phyloP scores from a whole-genome alignment of 2,113 vertebrate species.

The Bubo blakistoni region DNA sequence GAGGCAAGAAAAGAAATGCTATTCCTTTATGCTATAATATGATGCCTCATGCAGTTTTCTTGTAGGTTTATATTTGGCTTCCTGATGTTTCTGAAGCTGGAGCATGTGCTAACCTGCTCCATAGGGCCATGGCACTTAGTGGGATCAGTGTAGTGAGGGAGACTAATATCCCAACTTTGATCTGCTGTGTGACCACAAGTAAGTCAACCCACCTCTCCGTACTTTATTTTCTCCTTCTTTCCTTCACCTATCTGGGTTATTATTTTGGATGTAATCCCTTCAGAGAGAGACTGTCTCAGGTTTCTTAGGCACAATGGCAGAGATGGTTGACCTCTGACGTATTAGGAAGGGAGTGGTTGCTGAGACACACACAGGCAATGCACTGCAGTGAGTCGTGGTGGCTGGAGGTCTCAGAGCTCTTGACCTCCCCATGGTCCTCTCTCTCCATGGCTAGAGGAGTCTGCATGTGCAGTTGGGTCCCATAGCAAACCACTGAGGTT shows the following conservation, averaged over 20 bases:
- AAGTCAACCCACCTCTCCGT: neutral
- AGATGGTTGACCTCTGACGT: neutral
- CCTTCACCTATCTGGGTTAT: neutral
- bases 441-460: neutral
- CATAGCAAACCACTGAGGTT: neutral
- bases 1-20: slow-evolving; percentile 29
- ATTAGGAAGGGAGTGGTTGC: neutral
- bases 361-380: neutral
- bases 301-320: neutral
- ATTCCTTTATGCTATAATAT: neutral
- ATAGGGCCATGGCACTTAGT: neutral
- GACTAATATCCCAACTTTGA: neutral
- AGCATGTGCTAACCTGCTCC: neutral
- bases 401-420: neutral
- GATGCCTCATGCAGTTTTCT: neutral
- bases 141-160: neutral
- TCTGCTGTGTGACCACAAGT: neutral
- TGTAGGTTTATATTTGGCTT: neutral
- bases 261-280: neutral
- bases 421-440: neutral
- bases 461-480: neutral
- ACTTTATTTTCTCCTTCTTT: neutral
- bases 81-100: neutral
- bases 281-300: neutral
- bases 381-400: neutral